These are phyloP conservation scores for Aporophyla lueneburgensis DNA, from an alignment of 2,888 invertebrate genomes.

Conservation along the genomic window DNA sequence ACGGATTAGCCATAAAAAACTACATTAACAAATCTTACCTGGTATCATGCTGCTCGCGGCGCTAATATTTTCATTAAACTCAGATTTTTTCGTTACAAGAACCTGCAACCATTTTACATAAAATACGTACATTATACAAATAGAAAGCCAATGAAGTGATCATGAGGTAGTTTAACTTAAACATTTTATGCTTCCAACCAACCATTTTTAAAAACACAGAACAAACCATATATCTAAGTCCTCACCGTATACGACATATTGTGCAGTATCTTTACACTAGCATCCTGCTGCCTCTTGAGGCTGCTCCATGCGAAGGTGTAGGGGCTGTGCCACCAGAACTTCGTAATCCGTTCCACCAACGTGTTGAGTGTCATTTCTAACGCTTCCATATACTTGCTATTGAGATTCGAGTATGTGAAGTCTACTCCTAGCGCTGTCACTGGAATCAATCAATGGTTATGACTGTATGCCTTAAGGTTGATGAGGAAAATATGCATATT, in stretches of 20 bases:
- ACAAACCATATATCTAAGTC: neutral
- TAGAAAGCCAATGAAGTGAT: too few species aligned
- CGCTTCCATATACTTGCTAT: conserved; percentile 54
- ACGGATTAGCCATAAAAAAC: too few species aligned
- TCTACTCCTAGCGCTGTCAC: conserved; percentile 84
- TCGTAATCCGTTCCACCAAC: too few species aligned
- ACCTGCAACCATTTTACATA: conserved; percentile 70
- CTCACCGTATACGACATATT: conserved; percentile 81
- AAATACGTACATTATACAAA: neutral
- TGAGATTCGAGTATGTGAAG: conserved; percentile 77
- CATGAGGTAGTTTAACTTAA: neutral
- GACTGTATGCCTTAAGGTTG: too few species aligned
- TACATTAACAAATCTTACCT: conserved; percentile 53
- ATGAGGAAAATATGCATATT: too few species aligned
- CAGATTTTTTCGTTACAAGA: conserved; percentile 76
- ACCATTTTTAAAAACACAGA: neutral
- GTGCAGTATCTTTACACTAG: conserved; percentile 77
- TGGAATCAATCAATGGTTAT: conserved; percentile 49
- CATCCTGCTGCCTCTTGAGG: conserved; percentile 60
- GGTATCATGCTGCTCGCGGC: conserved; percentile 69
- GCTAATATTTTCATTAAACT: conserved; percentile 71
- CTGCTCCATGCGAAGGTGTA: too few species aligned
- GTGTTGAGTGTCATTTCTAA: too few species aligned
- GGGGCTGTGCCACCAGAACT: too few species aligned
- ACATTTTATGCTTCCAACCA: neutral